Evolutionary conservation across 2,888 invertebrate genomes (phyloP).

Genomic region (Megalurothrips usitatus): DNA sequence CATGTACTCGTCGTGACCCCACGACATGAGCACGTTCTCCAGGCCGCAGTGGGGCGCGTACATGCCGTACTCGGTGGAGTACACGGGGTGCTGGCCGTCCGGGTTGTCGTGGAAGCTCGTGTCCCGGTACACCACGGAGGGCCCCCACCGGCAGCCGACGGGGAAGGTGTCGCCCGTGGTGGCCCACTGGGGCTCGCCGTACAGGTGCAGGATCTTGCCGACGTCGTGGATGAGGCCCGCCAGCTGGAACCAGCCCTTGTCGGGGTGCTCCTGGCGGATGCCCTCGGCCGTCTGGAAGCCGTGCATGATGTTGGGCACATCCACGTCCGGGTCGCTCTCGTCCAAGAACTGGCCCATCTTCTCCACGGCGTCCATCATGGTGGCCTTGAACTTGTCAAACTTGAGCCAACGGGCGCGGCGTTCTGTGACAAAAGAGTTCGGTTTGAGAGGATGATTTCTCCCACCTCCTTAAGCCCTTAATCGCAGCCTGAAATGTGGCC

Average conservation of each 20-base stretch:
- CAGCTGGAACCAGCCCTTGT: conserved; percentile 90
- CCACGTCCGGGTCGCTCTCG: conserved; percentile 92
- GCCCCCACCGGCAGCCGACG: conserved; percentile 82
- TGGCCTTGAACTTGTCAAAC: conserved; percentile 77
- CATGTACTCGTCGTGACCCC: conserved; percentile 97
- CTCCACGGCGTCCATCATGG: conserved; percentile 78
- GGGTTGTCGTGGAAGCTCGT: conserved; percentile 81
- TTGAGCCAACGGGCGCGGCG: conserved; percentile 62
- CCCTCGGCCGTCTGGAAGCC: conserved; percentile 95
- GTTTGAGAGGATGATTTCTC: neutral
- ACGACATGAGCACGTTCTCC: conserved; percentile 81
- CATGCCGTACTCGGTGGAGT: conserved; percentile 82
- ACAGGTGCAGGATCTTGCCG: conserved; percentile 88
- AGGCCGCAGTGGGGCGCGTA: conserved; percentile 84
- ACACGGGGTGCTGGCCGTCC: conserved; percentile 69
- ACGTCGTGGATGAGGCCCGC: conserved; percentile 93
- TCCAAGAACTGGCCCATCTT: conserved; percentile 86
- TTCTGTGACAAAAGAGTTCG: neutral
- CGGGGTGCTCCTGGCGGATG: conserved; percentile 75
- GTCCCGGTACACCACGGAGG: conserved; percentile 81
- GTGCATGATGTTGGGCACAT: conserved; percentile 90
- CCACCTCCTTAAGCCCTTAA: too few species aligned
- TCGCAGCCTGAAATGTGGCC: too few species aligned
- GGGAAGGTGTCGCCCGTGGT: conserved; percentile 97
- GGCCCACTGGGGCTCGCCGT: conserved; percentile 88